Conservation (phyloP, 1,140 invertebrate genomes). For the Caenorhabditis inopinata region DNA sequence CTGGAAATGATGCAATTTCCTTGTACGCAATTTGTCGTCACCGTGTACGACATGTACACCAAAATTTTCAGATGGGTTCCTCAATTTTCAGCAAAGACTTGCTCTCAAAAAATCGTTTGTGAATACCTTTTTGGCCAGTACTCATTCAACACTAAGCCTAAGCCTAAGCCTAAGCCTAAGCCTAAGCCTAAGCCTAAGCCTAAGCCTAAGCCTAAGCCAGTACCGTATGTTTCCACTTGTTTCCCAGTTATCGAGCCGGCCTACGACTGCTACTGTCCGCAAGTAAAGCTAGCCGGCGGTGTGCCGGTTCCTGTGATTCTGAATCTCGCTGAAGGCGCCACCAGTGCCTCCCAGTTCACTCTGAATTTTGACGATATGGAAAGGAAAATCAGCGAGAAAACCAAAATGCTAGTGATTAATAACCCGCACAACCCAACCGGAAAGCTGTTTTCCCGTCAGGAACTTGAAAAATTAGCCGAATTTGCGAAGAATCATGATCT, state of each 20-base stretch:
- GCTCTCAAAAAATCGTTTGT: too few relatives aligned
- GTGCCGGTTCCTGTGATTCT: slow-evolving; percentile 83
- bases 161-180: too few relatives aligned
- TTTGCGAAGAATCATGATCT: slow-evolving; percentile 89
- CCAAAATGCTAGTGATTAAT: slow-evolving; percentile 92
- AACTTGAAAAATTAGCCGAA: slow-evolving; percentile 72
- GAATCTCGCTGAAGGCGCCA: slow-evolving; percentile 70
- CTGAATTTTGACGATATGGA: slow-evolving; percentile 81
- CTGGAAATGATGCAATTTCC: too few relatives aligned
- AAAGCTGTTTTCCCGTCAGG: slow-evolving; percentile 69
- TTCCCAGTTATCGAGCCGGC: slow-evolving; percentile 96
- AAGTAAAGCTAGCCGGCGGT: slow-evolving; percentile 84
- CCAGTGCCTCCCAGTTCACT: slow-evolving; percentile 81
- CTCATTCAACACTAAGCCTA: too few relatives aligned
- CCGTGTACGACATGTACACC: too few relatives aligned
- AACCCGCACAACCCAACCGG: slow-evolving; percentile 64
- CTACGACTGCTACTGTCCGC: slow-evolving; percentile 95
- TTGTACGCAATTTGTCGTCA: too few relatives aligned
- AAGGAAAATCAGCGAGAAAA: slow-evolving; percentile 80
- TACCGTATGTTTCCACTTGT: too few relatives aligned
- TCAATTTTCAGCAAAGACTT: too few relatives aligned
- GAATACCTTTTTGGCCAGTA: too few relatives aligned
- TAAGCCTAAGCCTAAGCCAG: too few relatives aligned
- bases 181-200: too few relatives aligned
- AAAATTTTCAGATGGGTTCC: too few relatives aligned